Conservation (phyloP, 2,797 vertebrate species). For the Florisuga fusca region DNA sequence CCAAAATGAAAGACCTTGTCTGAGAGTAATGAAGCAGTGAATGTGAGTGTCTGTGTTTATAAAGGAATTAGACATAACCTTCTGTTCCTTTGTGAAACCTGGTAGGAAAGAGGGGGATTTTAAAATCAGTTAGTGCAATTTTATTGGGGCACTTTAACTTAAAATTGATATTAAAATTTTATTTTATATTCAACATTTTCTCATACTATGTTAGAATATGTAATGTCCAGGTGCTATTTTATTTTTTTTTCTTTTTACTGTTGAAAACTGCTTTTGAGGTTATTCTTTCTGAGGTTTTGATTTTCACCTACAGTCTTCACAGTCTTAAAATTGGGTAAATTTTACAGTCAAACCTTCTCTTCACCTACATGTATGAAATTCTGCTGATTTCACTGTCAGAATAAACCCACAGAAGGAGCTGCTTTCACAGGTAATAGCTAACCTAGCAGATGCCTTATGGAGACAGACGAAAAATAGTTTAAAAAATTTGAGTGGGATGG, state of each 20-base stretch:
- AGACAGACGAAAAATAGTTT: neutral
- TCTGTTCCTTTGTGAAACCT: slow-evolving; percentile 14
- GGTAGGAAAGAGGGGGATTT: neutral
- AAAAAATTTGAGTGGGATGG: neutral
- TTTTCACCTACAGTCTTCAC: neutral
- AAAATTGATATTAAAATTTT: neutral
- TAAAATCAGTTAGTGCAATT: neutral
- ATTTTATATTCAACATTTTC: neutral
- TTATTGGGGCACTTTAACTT: neutral
- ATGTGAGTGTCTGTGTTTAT: neutral
- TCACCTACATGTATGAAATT: neutral
- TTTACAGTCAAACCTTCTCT: neutral
- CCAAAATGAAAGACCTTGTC: slow-evolving; percentile 5
- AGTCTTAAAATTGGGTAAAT: too few species aligned
- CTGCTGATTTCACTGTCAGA: neutral
- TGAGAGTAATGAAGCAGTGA: slow-evolving; percentile 7
- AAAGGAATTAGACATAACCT: slow-evolving; percentile 1
- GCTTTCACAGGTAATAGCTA: neutral
- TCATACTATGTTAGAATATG: neutral
- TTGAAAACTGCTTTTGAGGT: neutral
- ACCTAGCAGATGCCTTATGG: neutral
- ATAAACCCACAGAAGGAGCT: neutral
- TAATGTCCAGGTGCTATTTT: neutral
- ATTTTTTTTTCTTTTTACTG: neutral
- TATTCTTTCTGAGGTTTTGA: neutral